Evolutionary conservation across 2,113 vertebrate genomes (phyloP).

Genomic region (Grammomys dolichurus): DNA sequence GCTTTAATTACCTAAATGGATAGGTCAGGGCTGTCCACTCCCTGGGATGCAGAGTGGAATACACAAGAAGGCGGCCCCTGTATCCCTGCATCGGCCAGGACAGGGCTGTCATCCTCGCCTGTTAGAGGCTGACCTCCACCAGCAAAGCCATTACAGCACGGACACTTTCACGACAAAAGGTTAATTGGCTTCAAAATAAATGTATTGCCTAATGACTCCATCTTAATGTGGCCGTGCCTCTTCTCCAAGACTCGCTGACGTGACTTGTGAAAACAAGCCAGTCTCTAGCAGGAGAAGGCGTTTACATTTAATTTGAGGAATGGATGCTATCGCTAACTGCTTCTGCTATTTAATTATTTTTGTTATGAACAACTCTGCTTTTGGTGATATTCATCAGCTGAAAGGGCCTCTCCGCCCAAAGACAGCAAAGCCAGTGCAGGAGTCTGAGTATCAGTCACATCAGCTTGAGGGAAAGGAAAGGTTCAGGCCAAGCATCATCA

Average conservation of each 20-base stretch:
- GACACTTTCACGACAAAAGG: constrained; percentile 90
- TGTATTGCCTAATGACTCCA: constrained; percentile 91
- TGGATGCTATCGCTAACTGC: constrained; percentile 84
- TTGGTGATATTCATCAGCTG: constrained; percentile 75
- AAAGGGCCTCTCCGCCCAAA: constrained; percentile 60
- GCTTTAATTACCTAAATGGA: constrained; percentile 92
- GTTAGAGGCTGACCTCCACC: constrained; percentile 87
- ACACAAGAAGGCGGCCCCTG: constrained; percentile 84
- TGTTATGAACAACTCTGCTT: constrained; percentile 75
- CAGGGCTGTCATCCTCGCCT: constrained; percentile 87
- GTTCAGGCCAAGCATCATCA: background rate
- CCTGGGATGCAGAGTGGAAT: constrained; percentile 87
- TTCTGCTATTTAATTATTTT: constrained; percentile 86
- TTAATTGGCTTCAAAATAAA: constrained; percentile 94
- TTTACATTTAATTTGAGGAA: constrained; percentile 89
- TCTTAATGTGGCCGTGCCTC: constrained; percentile 86
- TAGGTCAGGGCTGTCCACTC: constrained; percentile 87
- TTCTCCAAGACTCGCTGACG: constrained; percentile 86
- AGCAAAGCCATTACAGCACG: constrained; percentile 84
- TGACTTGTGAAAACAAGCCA: constrained; percentile 90
- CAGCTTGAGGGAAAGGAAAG: constrained; percentile 25
- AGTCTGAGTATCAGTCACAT: background rate
- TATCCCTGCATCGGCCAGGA: constrained; percentile 77
- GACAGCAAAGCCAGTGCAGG: constrained; percentile 12
- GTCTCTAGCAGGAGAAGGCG: constrained; percentile 84